Percentiles rank a stretch among this genome's conserved stretches.
phyloP scores from a whole-genome alignment of 2,888 invertebrate species.

The Laspeyria flexula region DNA sequence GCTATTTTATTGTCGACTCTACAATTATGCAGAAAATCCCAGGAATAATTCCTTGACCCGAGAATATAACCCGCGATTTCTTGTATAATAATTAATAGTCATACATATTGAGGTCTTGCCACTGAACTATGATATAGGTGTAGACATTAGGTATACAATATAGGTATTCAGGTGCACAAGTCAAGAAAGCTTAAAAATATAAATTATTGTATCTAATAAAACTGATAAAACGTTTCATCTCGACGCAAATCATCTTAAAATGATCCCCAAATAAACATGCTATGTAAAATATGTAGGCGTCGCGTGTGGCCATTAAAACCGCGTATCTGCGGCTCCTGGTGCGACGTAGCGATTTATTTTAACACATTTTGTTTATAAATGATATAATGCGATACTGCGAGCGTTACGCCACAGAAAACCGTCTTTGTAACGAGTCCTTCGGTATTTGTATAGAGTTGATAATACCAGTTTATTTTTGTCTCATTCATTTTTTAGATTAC shows the following conservation, averaged over 20 bases:
- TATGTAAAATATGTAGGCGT: slow-evolving; percentile 49
- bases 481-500: neutral
- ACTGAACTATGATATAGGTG: too few relatives aligned
- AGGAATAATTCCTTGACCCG: too few relatives aligned
- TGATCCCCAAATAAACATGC: slow-evolving; percentile 44
- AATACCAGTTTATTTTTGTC: slow-evolving; percentile 20
- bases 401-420: slow-evolving; percentile 70
- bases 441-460: slow-evolving; percentile 62
- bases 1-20: too few relatives aligned
- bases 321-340: slow-evolving; percentile 77
- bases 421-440: slow-evolving; percentile 65
- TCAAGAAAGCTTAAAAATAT: neutral
- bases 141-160: too few relatives aligned
- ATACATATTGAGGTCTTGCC: too few relatives aligned
- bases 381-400: slow-evolving; percentile 84
- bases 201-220: neutral
- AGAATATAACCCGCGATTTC: too few relatives aligned
- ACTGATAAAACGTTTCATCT: slow-evolving; percentile 33
- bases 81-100: too few relatives aligned
- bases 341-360: slow-evolving; percentile 83
- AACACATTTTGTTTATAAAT: slow-evolving; percentile 87
- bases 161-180: too few relatives aligned
- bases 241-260: slow-evolving; percentile 47
- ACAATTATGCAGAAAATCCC: too few relatives aligned
- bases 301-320: slow-evolving; percentile 60